Evolutionary conservation across 2,888 invertebrate species (phyloP).

Genomic region (Andrena praecox): DNA sequence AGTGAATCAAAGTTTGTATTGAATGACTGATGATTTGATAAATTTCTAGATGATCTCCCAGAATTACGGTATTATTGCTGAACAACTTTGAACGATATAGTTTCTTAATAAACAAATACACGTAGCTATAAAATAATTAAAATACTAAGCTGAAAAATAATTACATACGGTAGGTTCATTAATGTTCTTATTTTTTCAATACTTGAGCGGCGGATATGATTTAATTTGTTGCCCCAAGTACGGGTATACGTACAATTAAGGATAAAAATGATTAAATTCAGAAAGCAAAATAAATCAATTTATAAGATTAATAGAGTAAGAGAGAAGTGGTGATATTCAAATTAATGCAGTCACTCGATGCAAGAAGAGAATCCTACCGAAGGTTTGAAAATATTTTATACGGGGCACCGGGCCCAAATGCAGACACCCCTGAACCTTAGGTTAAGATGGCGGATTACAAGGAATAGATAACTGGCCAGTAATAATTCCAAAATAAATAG

Average conservation of each 20-base stretch:
- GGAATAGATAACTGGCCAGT: conserved; percentile 63
- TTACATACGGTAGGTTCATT: not conserved
- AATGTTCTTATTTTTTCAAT: not conserved
- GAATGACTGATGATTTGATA: not conserved
- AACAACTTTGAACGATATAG: not conserved
- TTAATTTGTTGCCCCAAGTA: not conserved
- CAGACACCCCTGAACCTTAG: conserved; percentile 50
- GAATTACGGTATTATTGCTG: not conserved
- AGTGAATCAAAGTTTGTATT: not conserved
- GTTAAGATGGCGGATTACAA: conserved; percentile 67
- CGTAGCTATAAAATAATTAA: not conserved
- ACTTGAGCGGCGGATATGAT: not conserved
- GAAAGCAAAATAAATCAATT: not conserved
- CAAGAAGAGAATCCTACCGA: not conserved
- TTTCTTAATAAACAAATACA: not conserved
- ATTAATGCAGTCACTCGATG: not conserved
- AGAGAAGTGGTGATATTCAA: not conserved
- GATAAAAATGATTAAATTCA: not conserved
- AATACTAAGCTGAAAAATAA: not conserved
- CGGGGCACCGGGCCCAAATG: conserved; percentile 5
- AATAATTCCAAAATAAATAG: conserved; percentile 65
- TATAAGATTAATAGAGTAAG: not conserved
- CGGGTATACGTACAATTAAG: not conserved
- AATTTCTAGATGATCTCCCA: not conserved
- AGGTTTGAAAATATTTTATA: conserved; percentile 1